A percentile compares a stretch with the other conserved stretches of the same genome.
These are phyloP conservation scores for Phania funesta DNA, from an alignment of 2,888 invertebrate species.

Conservation along the genomic window DNA sequence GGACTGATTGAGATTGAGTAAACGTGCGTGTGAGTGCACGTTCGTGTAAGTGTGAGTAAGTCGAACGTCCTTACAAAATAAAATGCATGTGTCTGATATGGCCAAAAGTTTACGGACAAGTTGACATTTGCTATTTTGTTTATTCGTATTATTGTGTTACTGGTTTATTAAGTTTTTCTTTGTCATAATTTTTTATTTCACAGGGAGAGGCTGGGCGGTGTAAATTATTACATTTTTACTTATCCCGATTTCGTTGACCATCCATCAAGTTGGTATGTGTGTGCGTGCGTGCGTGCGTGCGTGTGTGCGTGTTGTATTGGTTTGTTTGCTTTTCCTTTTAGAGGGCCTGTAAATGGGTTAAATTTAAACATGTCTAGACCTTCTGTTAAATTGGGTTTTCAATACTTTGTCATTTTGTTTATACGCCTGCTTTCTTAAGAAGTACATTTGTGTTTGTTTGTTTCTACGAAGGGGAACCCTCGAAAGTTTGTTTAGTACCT, in stretches of 20 bases:
- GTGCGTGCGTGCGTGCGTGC: too few relatives aligned
- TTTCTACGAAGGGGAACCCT: too few relatives aligned
- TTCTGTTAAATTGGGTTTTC: not conserved
- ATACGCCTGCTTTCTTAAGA: not conserved
- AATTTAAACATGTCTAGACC: constrained; percentile 52
- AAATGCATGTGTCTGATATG: not conserved
- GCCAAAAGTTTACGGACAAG: not conserved
- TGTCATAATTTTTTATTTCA: too few relatives aligned
- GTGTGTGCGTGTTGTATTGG: not conserved
- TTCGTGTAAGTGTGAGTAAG: not conserved
- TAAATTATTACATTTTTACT: too few relatives aligned
- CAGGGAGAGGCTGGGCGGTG: too few relatives aligned
- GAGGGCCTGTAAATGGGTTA: constrained; percentile 60
- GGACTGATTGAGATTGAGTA: not conserved
- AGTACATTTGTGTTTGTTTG: constrained; percentile 21
- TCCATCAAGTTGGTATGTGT: not conserved
- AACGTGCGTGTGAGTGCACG: too few relatives aligned
- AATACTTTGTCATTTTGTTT: not conserved
- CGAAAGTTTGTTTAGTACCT: constrained; percentile 51
- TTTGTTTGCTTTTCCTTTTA: constrained; percentile 62
- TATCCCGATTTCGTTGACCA: not conserved
- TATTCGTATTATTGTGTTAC: not conserved
- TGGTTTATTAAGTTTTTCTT: too few relatives aligned
- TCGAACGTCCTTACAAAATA: not conserved
- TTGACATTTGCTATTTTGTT: not conserved